These are phyloP conservation scores for Vulpes ferrilata DNA, from an alignment of 2,113 vertebrate genomes.

Conservation along the genomic window DNA sequence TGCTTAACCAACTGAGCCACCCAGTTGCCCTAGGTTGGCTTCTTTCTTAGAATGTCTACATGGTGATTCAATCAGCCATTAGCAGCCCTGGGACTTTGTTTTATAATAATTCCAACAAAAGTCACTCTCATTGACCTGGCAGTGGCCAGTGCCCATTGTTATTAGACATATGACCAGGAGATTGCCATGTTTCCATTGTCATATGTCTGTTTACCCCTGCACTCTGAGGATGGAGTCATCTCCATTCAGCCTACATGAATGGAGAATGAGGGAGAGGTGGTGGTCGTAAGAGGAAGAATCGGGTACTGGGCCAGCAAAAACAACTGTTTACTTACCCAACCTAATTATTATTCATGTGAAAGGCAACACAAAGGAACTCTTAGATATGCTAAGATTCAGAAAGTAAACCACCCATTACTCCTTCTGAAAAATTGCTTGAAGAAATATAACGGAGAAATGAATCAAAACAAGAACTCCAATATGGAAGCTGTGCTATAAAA, in stretches of 20 bases:
- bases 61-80: background rate
- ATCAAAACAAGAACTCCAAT: background rate
- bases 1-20: no score
- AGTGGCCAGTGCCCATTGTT: background rate
- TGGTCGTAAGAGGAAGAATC: background rate
- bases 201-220: background rate
- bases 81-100: background rate
- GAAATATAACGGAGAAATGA: constrained; percentile 37
- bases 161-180: background rate
- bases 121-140: background rate
- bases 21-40: background rate
- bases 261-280: background rate
- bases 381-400: constrained; percentile 29
- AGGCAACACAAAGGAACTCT: background rate
- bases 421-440: constrained; percentile 20
- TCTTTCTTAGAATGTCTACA: background rate
- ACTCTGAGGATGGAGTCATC: background rate
- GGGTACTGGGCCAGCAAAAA: background rate
- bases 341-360: background rate
- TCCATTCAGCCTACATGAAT: background rate
- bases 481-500: background rate
- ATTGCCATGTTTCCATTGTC: background rate
- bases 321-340: background rate
- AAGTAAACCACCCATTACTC: background rate
- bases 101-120: background rate